A percentile compares a stretch with the other conserved stretches of the same genome.
Conservation (phyloP, 1,140 invertebrate species). For the Hyles vespertilio region DNA sequence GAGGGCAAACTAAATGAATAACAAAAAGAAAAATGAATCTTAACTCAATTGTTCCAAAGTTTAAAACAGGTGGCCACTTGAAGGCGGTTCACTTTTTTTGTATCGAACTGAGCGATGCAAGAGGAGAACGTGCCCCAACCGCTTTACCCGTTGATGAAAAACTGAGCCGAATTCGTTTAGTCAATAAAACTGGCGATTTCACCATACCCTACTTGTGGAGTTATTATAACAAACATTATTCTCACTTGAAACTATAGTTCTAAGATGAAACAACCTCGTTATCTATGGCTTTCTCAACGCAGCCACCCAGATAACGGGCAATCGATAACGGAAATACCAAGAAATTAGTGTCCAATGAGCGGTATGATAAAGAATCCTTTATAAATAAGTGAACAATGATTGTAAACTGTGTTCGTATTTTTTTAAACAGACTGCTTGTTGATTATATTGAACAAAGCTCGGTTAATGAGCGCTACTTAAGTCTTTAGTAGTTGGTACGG, state of each 20-base stretch:
- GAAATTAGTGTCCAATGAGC: constrained; percentile 32
- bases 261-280: constrained; percentile 1
- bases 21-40: constrained; percentile 41
- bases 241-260: no score
- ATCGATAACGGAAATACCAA: constrained; percentile 46
- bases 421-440: no score
- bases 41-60: constrained; percentile 39
- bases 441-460: constrained; percentile 8
- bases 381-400: constrained; percentile 3
- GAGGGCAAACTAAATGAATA: constrained; percentile 33
- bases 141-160: constrained; percentile 65
- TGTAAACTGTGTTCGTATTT: constrained; percentile 2
- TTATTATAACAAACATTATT: background rate
- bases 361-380: constrained; percentile 16
- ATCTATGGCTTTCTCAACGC: constrained; percentile 34
- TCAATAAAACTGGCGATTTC: constrained; percentile 4
- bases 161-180: constrained; percentile 31
- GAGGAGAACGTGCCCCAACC: constrained; percentile 69
- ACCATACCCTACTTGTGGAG: background rate
- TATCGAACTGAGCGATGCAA: constrained; percentile 41
- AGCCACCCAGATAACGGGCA: constrained; percentile 31
- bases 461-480: no score
- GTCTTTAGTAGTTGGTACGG: background rate
- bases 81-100: constrained; percentile 39
- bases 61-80: constrained; percentile 29